phyloP scores from a whole-genome alignment of 2,888 invertebrate species.

The Chorisops tibialis region DNA sequence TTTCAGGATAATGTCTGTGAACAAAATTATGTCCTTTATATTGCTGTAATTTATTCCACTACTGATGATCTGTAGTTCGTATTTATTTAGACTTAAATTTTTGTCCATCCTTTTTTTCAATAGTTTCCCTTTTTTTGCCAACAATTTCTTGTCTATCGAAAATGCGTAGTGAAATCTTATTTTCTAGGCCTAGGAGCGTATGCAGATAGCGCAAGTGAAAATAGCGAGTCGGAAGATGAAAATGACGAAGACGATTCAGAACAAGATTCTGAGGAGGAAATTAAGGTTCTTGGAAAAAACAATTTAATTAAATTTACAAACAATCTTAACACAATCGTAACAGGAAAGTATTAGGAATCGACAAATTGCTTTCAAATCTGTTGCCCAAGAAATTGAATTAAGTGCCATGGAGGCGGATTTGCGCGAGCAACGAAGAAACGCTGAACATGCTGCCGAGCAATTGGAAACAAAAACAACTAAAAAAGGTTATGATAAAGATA shows the following conservation, averaged over 20 bases:
- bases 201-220: conserved; percentile 65
- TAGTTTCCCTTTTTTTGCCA: neutral
- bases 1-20: no score
- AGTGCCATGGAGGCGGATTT: conserved; percentile 4
- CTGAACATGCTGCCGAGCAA: neutral
- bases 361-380: conserved; percentile 30
- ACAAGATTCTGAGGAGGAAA: conserved; percentile 67
- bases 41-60: no score
- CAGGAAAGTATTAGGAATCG: conserved; percentile 30
- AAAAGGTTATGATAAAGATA: conserved; percentile 43
- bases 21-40: no score
- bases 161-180: conserved; percentile 14
- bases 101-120: neutral
- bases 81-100: neutral
- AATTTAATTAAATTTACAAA: neutral
- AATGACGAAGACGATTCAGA: conserved; percentile 54
- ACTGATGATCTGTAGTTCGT: no score
- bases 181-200: conserved; percentile 79
- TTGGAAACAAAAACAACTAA: conserved; percentile 40
- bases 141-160: conserved; percentile 2
- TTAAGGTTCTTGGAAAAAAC: conserved; percentile 58
- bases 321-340: neutral
- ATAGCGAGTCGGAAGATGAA: conserved; percentile 57
- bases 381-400: conserved; percentile 31
- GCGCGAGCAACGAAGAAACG: conserved; percentile 5